These are phyloP conservation scores for Epizoanthus rinbou DNA, from an alignment of 92 coral and sea anemone genomes.

Conservation along the genomic window DNA sequence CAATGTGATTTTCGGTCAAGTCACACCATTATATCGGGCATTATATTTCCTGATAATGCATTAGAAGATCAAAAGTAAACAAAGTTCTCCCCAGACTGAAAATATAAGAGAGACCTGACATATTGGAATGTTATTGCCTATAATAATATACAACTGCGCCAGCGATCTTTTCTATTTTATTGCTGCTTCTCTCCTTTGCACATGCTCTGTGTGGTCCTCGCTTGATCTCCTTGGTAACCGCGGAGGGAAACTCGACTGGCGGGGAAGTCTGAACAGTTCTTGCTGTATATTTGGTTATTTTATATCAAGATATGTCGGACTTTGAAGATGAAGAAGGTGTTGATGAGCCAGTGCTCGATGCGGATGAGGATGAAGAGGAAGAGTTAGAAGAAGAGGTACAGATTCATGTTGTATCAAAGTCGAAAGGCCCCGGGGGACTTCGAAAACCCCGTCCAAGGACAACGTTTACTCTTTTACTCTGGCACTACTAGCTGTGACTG, in stretches of 20 bases:
- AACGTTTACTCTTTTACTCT: no score
- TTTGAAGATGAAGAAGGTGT: constrained; percentile 99
- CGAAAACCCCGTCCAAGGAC: neutral
- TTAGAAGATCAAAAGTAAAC: no score
- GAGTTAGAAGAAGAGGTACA: constrained; percentile 79
- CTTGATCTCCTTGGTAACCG: constrained; percentile 29
- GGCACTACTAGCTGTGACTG: no score
- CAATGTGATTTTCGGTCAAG: no score
- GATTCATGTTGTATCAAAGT: neutral
- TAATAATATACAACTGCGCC: constrained; percentile 10
- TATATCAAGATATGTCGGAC: constrained; percentile 71
- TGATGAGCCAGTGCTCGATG: constrained; percentile 95
- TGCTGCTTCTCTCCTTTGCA: neutral
- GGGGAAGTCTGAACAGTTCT: no score
- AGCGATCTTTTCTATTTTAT: neutral
- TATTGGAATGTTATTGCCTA: no score
- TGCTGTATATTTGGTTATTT: neutral
- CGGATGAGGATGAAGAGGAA: constrained; percentile 90
- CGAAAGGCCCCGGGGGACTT: neutral
- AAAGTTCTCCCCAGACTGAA: no score
- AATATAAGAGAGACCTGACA: neutral
- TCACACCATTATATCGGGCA: no score
- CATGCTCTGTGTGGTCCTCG: constrained; percentile 18
- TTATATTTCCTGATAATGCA: no score
- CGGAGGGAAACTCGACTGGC: constrained; percentile 33